These are phyloP conservation scores for Axinella damicornis DNA, from an alignment of 37 sponge, comb jelly and placozoan genomes.

Conservation along the genomic window DNA sequence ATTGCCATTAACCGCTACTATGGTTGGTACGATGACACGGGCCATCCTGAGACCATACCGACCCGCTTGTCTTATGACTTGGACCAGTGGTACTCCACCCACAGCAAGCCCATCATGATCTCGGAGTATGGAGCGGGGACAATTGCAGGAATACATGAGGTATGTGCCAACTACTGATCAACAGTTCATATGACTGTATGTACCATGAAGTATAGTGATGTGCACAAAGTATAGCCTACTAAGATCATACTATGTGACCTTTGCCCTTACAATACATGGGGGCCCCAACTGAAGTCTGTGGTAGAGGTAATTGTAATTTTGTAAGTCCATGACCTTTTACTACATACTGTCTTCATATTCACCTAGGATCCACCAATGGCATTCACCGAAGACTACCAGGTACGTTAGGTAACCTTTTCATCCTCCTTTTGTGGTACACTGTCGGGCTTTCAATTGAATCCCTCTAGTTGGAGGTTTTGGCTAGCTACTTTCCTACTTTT, in stretches of 20 bases:
- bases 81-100: slow-evolving; percentile 45
- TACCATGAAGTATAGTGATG: too few species aligned
- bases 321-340: too few species aligned
- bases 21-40: slow-evolving; percentile 61
- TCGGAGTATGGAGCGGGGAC: slow-evolving; percentile 78
- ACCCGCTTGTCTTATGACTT: slow-evolving; percentile 31
- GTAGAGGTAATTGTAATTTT: too few species aligned
- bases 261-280: too few species aligned
- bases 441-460: neutral
- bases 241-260: too few species aligned
- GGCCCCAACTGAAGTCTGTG: too few species aligned
- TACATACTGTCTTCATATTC: too few species aligned
- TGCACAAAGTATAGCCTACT: too few species aligned
- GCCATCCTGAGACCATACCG: slow-evolving; percentile 31
- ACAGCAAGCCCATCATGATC: slow-evolving; percentile 62
- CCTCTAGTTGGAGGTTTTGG: slow-evolving; percentile 7
- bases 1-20: slow-evolving; percentile 61
- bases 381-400: slow-evolving; percentile 71
- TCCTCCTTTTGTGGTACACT: neutral
- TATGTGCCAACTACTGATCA: too few species aligned
- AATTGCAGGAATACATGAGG: slow-evolving; percentile 67
- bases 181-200: too few species aligned
- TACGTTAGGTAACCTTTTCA: neutral
- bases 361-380: slow-evolving; percentile 52
- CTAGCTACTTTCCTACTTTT: slow-evolving; percentile 36